Conservation (phyloP, 2,797 vertebrate species). For the Typhlichthys subterraneus region DNA sequence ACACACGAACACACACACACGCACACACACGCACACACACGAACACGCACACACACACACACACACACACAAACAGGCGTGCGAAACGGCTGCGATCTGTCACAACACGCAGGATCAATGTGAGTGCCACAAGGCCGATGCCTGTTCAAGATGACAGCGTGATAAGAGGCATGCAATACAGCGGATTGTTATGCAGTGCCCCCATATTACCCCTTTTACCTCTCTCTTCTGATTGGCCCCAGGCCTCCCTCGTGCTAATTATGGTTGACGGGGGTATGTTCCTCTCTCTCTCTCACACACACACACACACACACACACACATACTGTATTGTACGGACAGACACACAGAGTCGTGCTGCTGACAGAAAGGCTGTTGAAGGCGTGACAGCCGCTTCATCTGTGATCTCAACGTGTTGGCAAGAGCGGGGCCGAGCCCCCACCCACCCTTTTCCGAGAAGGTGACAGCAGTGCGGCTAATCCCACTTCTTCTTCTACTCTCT, state of each 20-base stretch:
- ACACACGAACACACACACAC: constrained; percentile 33
- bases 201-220: no score
- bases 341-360: constrained; percentile 36
- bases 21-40: constrained; percentile 36
- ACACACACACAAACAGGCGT: background rate
- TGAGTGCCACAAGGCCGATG: no score
- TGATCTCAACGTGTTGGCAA: constrained; percentile 61
- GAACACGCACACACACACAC: constrained; percentile 22
- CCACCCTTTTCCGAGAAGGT: constrained; percentile 46
- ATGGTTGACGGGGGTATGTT: no score
- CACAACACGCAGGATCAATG: no score
- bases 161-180: no score
- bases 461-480: constrained; percentile 65
- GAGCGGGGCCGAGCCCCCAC: constrained; percentile 59
- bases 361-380: constrained; percentile 64
- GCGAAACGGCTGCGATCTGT: no score
- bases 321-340: background rate
- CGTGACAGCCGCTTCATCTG: constrained; percentile 70
- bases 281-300: background rate
- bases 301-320: background rate
- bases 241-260: no score
- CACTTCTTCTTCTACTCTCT: constrained; percentile 56
- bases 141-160: no score
- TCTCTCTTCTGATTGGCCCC: no score
- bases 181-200: no score